phyloP scores from a whole-genome alignment of 2,113 vertebrate species.

The Glaucomys volans region DNA sequence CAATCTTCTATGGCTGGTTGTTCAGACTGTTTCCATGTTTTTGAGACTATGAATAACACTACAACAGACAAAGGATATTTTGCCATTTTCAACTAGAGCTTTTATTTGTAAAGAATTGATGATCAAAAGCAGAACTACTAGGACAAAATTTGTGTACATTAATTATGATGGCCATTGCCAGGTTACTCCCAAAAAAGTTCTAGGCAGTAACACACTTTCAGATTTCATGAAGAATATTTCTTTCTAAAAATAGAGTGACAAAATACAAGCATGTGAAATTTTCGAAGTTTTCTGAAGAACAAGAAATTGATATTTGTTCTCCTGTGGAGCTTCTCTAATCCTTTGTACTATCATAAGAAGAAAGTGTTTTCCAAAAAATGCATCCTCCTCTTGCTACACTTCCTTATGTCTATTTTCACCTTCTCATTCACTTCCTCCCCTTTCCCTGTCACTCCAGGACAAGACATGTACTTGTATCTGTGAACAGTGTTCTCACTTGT shows the following conservation, averaged over 20 bases:
- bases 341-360: not conserved
- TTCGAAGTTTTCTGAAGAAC: not conserved
- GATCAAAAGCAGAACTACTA: not conserved
- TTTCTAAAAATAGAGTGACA: not conserved
- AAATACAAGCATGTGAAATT: not conserved
- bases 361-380: not conserved
- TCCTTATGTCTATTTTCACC: not conserved
- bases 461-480: too few relatives aligned
- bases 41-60: not conserved
- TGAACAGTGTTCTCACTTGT: not conserved
- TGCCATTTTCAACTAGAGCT: not conserved
- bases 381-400: not conserved
- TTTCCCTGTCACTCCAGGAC: not conserved
- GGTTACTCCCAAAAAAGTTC: not conserved
- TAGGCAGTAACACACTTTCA: not conserved
- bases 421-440: too few relatives aligned
- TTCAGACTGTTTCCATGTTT: not conserved
- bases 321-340: not conserved
- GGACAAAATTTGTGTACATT: not conserved
- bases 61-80: not conserved
- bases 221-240: not conserved
- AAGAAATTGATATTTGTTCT: slow-evolving; percentile 29
- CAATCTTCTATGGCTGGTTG: not conserved
- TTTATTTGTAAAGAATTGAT: not conserved
- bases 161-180: not conserved